Conservation (phyloP, 2,797 vertebrate species). For the Lepilemur septentrionalis region DNA sequence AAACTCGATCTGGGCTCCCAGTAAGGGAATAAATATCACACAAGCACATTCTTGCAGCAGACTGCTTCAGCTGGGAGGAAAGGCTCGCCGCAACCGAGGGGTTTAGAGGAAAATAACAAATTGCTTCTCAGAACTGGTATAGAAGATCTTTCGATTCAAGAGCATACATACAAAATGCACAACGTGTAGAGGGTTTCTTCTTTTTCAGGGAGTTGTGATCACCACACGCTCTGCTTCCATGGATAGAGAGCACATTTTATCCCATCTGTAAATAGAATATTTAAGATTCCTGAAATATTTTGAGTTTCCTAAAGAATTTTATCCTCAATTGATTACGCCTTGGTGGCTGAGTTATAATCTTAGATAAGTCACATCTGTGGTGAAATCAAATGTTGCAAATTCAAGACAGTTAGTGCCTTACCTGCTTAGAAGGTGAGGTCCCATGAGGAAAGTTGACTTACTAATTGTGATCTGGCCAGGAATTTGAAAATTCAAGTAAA, state of each 20-base stretch:
- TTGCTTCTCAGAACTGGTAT: slow-evolving; percentile 32
- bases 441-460: slow-evolving; percentile 1
- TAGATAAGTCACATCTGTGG: slow-evolving; percentile 53
- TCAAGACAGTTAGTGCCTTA: neutral
- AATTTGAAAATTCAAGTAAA: slow-evolving; percentile 46
- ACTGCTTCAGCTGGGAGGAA: slow-evolving; percentile 34
- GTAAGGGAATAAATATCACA: neutral
- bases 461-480: neutral
- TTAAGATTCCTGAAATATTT: slow-evolving; percentile 81
- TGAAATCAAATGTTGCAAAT: slow-evolving; percentile 48
- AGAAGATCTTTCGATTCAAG: neutral
- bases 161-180: neutral
- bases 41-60: slow-evolving; percentile 62
- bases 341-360: slow-evolving; percentile 33
- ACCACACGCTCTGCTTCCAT: neutral
- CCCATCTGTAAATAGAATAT: slow-evolving; percentile 54
- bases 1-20: neutral
- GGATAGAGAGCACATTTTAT: slow-evolving; percentile 17
- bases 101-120: slow-evolving; percentile 64
- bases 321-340: slow-evolving; percentile 43
- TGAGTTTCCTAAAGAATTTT: slow-evolving; percentile 68
- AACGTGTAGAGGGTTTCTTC: neutral
- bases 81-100: slow-evolving; percentile 60
- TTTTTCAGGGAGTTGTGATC: slow-evolving; percentile 10
- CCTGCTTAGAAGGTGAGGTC: neutral